A percentile compares a stretch with the other conserved stretches of the same genome.
Conservation (phyloP, 2,888 invertebrate genomes). For the Phorcus lineatus region DNA sequence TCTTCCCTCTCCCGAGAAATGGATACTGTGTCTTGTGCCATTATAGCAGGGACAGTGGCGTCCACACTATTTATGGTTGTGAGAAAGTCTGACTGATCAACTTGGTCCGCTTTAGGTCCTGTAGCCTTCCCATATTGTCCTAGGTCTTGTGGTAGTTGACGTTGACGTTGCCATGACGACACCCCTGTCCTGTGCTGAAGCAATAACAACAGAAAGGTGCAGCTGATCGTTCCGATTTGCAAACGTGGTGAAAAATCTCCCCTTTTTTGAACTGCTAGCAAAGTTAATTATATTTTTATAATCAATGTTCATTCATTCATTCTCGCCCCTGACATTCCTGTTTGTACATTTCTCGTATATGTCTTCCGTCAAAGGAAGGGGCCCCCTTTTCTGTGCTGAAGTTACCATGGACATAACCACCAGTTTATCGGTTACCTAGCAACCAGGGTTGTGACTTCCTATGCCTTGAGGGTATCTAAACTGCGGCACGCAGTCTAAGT, state of each 20-base stretch:
- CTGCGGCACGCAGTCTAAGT: slow-evolving; percentile 15
- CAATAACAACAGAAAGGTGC: slow-evolving; percentile 21
- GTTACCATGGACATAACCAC: slow-evolving; percentile 14
- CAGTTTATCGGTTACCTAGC: slow-evolving; percentile 17
- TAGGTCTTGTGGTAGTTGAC: slow-evolving; percentile 9
- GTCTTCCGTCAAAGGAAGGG: slow-evolving; percentile 23
- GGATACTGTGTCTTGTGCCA: slow-evolving; percentile 9
- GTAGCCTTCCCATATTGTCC: background rate
- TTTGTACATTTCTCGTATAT: slow-evolving; percentile 16
- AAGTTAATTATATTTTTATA: slow-evolving; percentile 23
- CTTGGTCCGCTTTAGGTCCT: background rate
- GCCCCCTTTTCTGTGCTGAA: slow-evolving; percentile 12
- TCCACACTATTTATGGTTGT: slow-evolving; percentile 13
- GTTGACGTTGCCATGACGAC: background rate
- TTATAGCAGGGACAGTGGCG: background rate
- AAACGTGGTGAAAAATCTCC: slow-evolving; percentile 18
- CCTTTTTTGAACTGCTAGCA: slow-evolving; percentile 18
- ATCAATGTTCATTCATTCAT: background rate
- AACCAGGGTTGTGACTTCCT: slow-evolving; percentile 20
- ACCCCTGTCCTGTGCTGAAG: slow-evolving; percentile 16
- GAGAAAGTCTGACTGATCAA: background rate
- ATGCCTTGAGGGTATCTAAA: background rate
- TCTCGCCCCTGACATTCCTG: background rate
- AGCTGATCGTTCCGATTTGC: slow-evolving; percentile 11
- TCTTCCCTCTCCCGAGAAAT: background rate